Conservation (phyloP, 2,888 invertebrate genomes). For the Heliconius sara region DNA sequence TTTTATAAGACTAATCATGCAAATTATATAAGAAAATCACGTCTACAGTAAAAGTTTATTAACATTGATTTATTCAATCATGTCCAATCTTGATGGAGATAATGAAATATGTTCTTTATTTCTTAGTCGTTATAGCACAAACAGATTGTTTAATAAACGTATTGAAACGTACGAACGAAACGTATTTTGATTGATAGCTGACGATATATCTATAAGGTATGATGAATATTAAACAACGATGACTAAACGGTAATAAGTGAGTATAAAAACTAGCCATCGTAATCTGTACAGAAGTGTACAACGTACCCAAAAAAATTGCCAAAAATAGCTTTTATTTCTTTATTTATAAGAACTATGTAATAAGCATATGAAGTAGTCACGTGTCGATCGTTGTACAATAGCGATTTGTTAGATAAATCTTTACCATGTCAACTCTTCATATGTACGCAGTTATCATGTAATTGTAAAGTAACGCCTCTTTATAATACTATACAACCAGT, state of each 20-base stretch:
- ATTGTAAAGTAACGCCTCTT: constrained; percentile 73
- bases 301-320: neutral
- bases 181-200: constrained; percentile 71
- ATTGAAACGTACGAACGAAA: constrained; percentile 32
- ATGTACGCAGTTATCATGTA: constrained; percentile 57
- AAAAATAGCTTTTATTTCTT: neutral
- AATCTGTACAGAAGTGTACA: constrained; percentile 42
- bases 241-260: constrained; percentile 78
- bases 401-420: constrained; percentile 61
- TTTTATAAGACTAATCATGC: neutral
- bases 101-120: constrained; percentile 34
- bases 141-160: constrained; percentile 32
- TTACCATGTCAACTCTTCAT: constrained; percentile 69
- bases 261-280: constrained; percentile 58
- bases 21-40: neutral
- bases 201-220: constrained; percentile 68
- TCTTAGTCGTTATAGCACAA: constrained; percentile 30
- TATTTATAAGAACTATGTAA: constrained; percentile 4
- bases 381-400: constrained; percentile 53
- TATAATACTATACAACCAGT: constrained; percentile 55
- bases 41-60: constrained; percentile 14
- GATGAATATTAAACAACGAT: constrained; percentile 74
- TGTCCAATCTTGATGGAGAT: constrained; percentile 18
- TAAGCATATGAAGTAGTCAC: neutral
- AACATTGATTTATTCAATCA: constrained; percentile 37